Conservation (phyloP, 2,797 vertebrate species). For the Melanotaenia boesemani region DNA sequence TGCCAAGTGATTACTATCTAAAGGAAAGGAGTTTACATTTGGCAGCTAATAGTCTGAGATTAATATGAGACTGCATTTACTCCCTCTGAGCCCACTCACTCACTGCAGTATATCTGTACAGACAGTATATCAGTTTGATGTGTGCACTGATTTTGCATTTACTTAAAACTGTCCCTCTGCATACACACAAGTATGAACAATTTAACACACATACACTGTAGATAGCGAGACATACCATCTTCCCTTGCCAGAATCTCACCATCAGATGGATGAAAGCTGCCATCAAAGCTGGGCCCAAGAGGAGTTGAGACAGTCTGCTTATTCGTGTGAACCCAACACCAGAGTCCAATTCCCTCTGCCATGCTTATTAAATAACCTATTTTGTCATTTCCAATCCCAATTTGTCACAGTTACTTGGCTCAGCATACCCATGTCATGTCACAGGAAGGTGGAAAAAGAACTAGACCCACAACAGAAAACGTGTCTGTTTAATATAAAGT, state of each 20-base stretch:
- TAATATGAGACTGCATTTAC: conserved; percentile 56
- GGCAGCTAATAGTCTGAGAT: conserved; percentile 72
- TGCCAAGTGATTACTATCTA: conserved; percentile 60
- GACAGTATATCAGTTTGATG: conserved; percentile 62
- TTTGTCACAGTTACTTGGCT: conserved; percentile 81
- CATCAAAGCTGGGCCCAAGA: conserved; percentile 79
- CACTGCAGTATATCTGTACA: conserved; percentile 56
- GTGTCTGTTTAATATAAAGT: conserved; percentile 41
- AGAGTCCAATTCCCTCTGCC: conserved; percentile 76
- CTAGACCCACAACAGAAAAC: conserved; percentile 50
- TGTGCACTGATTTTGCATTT: conserved; percentile 67
- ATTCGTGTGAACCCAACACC: conserved; percentile 75
- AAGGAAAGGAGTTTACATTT: conserved; percentile 67
- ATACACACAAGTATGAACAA: conserved; percentile 19
- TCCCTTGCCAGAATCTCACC: conserved; percentile 70
- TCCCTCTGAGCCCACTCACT: conserved; percentile 35
- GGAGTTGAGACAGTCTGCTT: conserved; percentile 78
- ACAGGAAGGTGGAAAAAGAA: conserved; percentile 41
- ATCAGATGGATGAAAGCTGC: conserved; percentile 80
- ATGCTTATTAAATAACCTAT: conserved; percentile 79
- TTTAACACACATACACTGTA: conserved; percentile 33
- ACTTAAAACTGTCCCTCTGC: conserved; percentile 41
- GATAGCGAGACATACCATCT: conserved; percentile 54
- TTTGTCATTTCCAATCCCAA: conserved; percentile 81
- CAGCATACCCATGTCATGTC: conserved; percentile 58